Conservation (phyloP, 2,888 invertebrate genomes). For the Blera fallax region DNA sequence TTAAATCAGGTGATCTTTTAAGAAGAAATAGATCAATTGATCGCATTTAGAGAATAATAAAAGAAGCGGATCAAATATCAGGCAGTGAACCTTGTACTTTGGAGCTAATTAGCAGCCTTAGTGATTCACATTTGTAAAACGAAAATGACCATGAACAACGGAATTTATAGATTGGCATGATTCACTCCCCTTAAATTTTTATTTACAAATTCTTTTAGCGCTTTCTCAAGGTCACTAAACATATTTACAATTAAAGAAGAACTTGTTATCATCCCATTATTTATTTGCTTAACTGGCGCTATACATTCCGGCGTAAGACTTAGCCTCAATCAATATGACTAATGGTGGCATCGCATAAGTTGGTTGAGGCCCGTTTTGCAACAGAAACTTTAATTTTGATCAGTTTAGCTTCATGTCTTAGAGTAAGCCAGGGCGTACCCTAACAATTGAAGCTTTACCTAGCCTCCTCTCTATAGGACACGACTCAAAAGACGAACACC, state of each 20-base stretch:
- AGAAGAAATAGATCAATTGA: not conserved
- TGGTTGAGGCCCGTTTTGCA: too few relatives aligned
- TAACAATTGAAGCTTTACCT: too few relatives aligned
- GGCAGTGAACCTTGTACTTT: not conserved
- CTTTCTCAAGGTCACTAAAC: not conserved
- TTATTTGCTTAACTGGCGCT: not conserved
- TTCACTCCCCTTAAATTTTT: not conserved
- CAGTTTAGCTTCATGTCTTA: too few relatives aligned
- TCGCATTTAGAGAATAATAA: not conserved
- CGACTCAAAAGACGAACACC: too few relatives aligned
- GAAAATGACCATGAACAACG: not conserved
- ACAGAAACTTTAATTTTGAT: too few relatives aligned
- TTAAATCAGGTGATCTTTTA: not conserved
- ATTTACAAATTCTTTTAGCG: not conserved
- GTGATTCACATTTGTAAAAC: not conserved
- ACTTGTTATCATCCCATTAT: not conserved
- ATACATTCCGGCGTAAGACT: too few relatives aligned
- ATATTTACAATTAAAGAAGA: not conserved
- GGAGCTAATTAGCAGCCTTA: not conserved
- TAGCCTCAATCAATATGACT: too few relatives aligned
- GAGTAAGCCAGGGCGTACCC: too few relatives aligned
- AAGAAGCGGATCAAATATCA: not conserved
- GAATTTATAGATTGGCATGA: not conserved
- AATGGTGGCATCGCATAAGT: too few relatives aligned
- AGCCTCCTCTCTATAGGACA: too few relatives aligned